Evolutionary conservation across 2,888 invertebrate genomes (phyloP).

Genomic region (Apamea anceps): DNA sequence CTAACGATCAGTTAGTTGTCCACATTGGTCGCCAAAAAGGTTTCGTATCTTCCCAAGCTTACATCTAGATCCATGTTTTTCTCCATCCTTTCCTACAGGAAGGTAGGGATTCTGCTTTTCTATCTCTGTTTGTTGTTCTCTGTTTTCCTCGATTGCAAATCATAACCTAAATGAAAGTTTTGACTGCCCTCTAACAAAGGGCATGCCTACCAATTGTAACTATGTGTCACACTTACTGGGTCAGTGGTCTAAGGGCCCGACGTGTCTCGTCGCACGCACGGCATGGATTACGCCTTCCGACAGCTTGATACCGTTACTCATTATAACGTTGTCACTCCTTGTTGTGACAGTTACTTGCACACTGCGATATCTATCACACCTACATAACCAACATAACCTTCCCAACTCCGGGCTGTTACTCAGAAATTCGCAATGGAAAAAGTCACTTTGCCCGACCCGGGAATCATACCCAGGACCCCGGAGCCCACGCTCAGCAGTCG

Average conservation of each 20-base stretch:
- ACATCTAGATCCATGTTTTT: neutral
- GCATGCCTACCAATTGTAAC: neutral
- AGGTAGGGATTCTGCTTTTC: neutral
- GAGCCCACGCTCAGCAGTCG: no score
- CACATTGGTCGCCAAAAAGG: neutral
- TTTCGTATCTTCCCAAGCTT: neutral
- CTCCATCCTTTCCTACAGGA: neutral
- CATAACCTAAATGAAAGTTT: neutral
- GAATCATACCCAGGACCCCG: neutral
- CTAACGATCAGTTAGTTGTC: neutral
- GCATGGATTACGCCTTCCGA: conserved; percentile 28
- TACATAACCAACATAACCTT: no score
- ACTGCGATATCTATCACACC: neutral
- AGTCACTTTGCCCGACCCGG: neutral
- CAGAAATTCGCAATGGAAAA: neutral
- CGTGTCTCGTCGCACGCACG: conserved; percentile 44
- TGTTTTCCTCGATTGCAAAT: neutral
- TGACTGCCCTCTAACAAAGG: conserved; percentile 14
- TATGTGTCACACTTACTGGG: conserved; percentile 42
- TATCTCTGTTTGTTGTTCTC: neutral
- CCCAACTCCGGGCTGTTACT: neutral
- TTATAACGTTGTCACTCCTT: neutral
- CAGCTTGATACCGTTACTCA: conserved; percentile 26
- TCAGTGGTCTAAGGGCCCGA: conserved; percentile 47
- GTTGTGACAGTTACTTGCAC: neutral